These are phyloP conservation scores for Diadema setosum DNA, from an alignment of 35 echinoderm and acorn worm genomes.

Conservation along the genomic window DNA sequence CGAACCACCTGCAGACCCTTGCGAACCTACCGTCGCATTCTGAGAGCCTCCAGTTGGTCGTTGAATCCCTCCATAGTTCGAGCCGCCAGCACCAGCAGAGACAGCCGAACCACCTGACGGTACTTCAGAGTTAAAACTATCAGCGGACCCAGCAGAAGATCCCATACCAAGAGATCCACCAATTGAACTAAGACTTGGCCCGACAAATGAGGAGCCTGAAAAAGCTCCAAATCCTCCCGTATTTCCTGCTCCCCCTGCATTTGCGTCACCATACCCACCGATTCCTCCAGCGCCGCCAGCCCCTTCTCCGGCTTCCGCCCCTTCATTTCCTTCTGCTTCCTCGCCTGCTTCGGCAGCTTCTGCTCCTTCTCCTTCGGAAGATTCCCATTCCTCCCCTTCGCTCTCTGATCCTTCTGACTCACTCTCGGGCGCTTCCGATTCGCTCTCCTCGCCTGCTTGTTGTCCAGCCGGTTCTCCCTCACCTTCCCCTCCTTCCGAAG, in stretches of 20 bases:
- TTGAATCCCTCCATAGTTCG: background rate
- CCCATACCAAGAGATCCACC: background rate
- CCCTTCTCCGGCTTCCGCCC: background rate
- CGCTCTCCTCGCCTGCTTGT: background rate
- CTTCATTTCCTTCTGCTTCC: background rate
- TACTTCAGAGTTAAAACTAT: too few relatives aligned
- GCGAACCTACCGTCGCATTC: background rate
- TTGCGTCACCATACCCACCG: background rate
- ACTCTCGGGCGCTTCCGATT: background rate
- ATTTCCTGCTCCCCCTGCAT: background rate
- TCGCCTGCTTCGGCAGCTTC: background rate
- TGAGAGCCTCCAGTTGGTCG: background rate
- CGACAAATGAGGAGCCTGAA: background rate
- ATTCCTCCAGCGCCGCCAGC: background rate
- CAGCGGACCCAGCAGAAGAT: too few relatives aligned
- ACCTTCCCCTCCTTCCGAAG: background rate
- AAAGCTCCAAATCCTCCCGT: background rate
- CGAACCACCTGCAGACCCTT: background rate
- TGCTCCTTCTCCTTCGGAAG: background rate
- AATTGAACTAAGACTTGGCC: background rate
- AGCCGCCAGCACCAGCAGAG: background rate
- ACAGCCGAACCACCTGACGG: background rate
- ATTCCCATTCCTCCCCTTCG: background rate
- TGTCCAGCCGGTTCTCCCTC: background rate
- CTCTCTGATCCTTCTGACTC: background rate